Evolutionary conservation across 2,888 invertebrate species (phyloP), one percentile per base, ranked within the genome.

Genomic region (Melitaea athalia): DNA sequence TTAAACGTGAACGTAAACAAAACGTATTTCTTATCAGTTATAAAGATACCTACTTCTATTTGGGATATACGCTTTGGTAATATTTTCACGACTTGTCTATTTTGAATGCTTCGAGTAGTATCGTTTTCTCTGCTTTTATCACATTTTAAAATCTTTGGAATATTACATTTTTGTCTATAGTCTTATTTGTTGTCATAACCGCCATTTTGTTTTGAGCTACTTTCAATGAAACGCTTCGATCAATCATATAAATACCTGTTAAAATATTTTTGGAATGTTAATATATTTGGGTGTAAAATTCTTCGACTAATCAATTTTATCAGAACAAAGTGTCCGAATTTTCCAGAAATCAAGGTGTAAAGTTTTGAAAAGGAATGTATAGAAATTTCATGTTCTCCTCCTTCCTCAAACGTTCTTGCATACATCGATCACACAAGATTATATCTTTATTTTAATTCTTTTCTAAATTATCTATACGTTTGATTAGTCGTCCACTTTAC

Each of bases 401-500:
- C n/a, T n/a, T n/a, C n/a, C n/a, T n/a, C 50, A 43, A 38, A 17
- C 24, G 12, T 60, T 67, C 42, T 53, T 61, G 43, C 67, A 62
- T 64, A 64, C 59, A 62, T 63, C 63, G 45, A 64, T 68, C 64
- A 73, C 67, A 63, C 71, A 49, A 57, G 57, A 61, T 61, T 61
- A 66, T 24, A n/a, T 64, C n/a, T 66, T 63, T 55, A 57, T 57
- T 61, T 52, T 65, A 70, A 69, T 69, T 70, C 63, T 47, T 60
- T 70, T 69, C 65, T 69, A 72, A 72, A 69, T 73, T 68, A 73
- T 68, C 68, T 73, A 68, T 71, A 75, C 64, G 60, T 71, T 38
- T 72, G 64, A 71, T 72, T 74, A 60, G 73, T 73, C 67, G 73
- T 74, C 75, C 75, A 75, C 70, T 72, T 74, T 62, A 74, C 59